Percentiles rank a stretch among this genome's conserved stretches.
Conservation (phyloP, 2,113 vertebrate genomes). For the Odocoileus hemionus region DNA sequence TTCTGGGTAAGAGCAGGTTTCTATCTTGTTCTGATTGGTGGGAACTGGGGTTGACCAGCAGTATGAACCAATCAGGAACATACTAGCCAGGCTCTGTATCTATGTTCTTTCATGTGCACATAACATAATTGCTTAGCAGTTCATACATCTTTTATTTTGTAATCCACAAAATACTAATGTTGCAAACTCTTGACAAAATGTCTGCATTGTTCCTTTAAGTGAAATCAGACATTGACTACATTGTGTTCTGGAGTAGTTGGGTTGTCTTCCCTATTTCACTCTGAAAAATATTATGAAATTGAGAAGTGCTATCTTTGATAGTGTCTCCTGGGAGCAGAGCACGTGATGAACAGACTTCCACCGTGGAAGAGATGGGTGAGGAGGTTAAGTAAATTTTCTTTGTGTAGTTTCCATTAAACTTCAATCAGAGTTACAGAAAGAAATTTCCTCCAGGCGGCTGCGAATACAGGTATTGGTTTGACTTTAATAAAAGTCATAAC, state of each 20-base stretch:
- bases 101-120: not conserved
- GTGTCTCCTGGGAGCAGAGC: constrained; percentile 73
- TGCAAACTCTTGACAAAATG: constrained; percentile 5
- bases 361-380: constrained; percentile 78
- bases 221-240: constrained; percentile 36
- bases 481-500: constrained; percentile 83
- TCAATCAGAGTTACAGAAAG: constrained; percentile 82
- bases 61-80: not conserved
- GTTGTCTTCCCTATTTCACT: constrained; percentile 64
- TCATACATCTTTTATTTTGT: constrained; percentile 30
- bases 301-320: constrained; percentile 77
- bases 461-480: constrained; percentile 80
- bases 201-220: constrained; percentile 33
- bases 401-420: constrained; percentile 82
- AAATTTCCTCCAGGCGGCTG: constrained; percentile 80
- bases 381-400: constrained; percentile 83
- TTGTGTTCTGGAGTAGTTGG: constrained; percentile 43
- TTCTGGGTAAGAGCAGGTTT: not conserved
- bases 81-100: not conserved
- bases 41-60: not conserved
- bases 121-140: not conserved
- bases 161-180: constrained; percentile 16
- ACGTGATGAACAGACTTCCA: constrained; percentile 77
- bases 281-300: constrained; percentile 74
- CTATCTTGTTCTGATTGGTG: not conserved